Evolutionary conservation across 1,140 invertebrate species (phyloP), one percentile per base, ranked within the genome.

Genomic region (Macrotrachela quadricornifera): DNA sequence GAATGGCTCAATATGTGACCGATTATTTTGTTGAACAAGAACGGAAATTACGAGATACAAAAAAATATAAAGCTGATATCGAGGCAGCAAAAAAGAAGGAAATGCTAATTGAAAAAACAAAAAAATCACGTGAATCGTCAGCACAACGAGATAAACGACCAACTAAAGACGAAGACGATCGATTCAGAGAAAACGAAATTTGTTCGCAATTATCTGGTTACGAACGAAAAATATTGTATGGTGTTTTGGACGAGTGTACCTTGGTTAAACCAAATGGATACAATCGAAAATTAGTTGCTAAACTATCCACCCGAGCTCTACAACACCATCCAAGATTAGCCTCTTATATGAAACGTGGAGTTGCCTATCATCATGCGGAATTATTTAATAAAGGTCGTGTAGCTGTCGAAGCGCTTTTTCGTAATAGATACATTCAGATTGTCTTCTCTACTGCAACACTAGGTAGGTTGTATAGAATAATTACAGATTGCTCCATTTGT

Each of bases 321-420:
- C 18, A 43, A 43, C 15, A 43, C 13, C 18, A 50, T 36, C 4
- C 3, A 43, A 13, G 30, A 43, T 50, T 50, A 36, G 18, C 43
- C 2, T 15, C 42, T 11, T 14, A 43, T 14, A 43, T 50, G 8
- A 17, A 50, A 30, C 40, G 21, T n/a, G 49, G 49, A 6, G 38
- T 50, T 21, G 49, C 36, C n/a, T 50, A 18, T 15, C 49, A 50
- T 50, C 49, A 50, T 43, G 42, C 40, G 42, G 49, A 40, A 6
- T 39, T 50, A 36, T 43, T n/a, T 10, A 40, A 40, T 8, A 36
- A 30, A 43, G 10, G 21, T n/a, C 42, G 42, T n/a, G 42, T 40
- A 30, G 15, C 42, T n/a, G 18, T 50, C 18, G 49, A 50, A 50
- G 49, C 49, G 30, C n/a, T 50, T 12, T 50, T 50, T 43, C 17